Base-by-base conservation (phyloP, 2,113 vertebrate genomes). In the Ondatra zibethicus region DNA sequence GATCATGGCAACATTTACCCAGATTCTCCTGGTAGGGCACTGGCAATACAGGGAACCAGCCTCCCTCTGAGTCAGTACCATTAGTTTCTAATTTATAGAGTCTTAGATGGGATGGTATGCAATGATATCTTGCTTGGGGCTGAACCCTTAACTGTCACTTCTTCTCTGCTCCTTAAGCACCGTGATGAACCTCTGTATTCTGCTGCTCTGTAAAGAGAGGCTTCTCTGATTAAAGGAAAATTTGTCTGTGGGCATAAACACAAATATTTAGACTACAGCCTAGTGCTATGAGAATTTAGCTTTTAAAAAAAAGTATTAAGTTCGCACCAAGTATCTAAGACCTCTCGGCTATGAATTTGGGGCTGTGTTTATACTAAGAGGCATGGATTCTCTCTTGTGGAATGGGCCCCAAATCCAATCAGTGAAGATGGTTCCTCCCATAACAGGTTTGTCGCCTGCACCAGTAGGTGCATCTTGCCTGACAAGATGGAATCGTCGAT, bases 61-160 rank as follows among this genome's bases (percentile, higher is more conserved):
- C 84, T 76, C 70, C n/a, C 25, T 68, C 94, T 77, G 95, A 95
- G 58, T 92, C 45, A 70, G 82, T 23, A 58, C 88, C 61, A 75
- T 39, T 58, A 52, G 68, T 58, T 93, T 66, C 70, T 68, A 77
- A 61, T 92, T 80, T 87, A 17, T 75, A 42, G 52, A 39, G 86
- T 66, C 65, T 92, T 92, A 61, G 42, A 39, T 47, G 9, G 33
- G n/a, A 39, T 84, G n/a, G 58, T 39, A 84, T 63, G 10, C 27
- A 9, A 17, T 2, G 55, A 84, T 61, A 12, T 7, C 36, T 3
- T 39, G 12, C 17, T 82, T 61, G 39, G 80, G 23, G 55, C 23
- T 27, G 55, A 29, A 23, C 7, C 14, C 25, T 42, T 42, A 9
- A 36, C 1, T 8, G 8, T 42, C 55, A 39, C 23, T 58, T 58